Evolutionary conservation across 2,888 invertebrate genomes (phyloP).

Genomic region (Cantharis rustica): DNA sequence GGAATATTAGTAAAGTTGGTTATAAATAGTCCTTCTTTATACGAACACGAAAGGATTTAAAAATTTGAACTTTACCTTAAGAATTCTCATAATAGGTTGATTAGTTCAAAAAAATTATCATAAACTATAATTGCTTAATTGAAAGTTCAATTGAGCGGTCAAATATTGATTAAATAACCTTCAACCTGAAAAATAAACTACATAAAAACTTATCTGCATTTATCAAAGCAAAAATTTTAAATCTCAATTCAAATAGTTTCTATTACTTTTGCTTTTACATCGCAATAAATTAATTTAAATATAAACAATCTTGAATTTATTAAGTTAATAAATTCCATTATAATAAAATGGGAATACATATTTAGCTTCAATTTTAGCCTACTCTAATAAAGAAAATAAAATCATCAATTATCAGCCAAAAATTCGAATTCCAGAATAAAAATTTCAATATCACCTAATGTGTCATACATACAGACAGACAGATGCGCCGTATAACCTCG

Average conservation of each 20-base stretch:
- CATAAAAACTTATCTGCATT: not conserved
- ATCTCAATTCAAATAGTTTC: not conserved
- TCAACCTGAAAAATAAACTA: not conserved
- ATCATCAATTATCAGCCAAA: not conserved
- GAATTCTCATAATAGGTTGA: not conserved
- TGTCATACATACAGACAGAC: too few relatives aligned
- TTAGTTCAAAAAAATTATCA: not conserved
- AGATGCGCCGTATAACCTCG: too few relatives aligned
- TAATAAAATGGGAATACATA: not conserved
- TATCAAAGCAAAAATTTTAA: not conserved
- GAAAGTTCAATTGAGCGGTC: not conserved
- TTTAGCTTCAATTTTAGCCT: not conserved
- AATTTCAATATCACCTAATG: too few relatives aligned
- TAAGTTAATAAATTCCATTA: not conserved
- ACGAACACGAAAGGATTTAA: not conserved
- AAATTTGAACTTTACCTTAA: not conserved
- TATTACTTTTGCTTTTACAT: not conserved
- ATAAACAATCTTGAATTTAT: not conserved
- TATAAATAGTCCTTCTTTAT: not conserved
- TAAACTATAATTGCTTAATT: not conserved
- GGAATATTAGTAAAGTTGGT: not conserved
- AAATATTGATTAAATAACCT: not conserved
- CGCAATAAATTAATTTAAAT: not conserved
- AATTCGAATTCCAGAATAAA: too few relatives aligned
- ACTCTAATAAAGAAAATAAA: not conserved